Evolutionary conservation across 2,888 invertebrate species (phyloP), one percentile per base, ranked within the genome.

Genomic region (Stramonita haemastoma): DNA sequence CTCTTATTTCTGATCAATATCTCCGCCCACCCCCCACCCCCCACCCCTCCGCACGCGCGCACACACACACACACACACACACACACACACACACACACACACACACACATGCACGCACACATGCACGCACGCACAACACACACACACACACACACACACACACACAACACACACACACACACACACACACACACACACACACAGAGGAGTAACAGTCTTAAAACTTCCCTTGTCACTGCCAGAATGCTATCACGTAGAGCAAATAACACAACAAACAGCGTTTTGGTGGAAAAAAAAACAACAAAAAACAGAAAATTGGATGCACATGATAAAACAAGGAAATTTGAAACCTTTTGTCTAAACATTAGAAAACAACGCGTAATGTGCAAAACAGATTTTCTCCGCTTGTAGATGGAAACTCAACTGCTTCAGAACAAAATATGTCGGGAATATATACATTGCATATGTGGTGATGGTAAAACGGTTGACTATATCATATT

Each of bases 131-230:
- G n/a, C n/a, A n/a, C n/a, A n/a, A n/a, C n/a, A n/a, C n/a, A n/a
- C n/a, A n/a, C n/a, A n/a, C n/a, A n/a, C n/a, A n/a, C 46, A 56
- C 73, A 73, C 73, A 73, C 73, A 73, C 73, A 73, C 73, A 73
- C 73, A 73, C 73, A 22, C 22, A 17, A 6, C 26, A 26, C 26
- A 73, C 73, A 73, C 15, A 6, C 5, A 26, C 15, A 6, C 5
- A 22, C 15, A 73, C 22, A 22, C 6, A 22, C 26, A 73, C n/a
- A 73, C 19, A 73, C 73, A 17, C 6, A 17, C 73, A 22, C 22
- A 8, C 11, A 22, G n/a, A 19, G 6, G 22, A 73, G 22, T 17
- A 26, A 73, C 5, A 26, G 19, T 73, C n/a, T 17, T n/a, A 73
- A 6, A 6, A n/a, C n/a, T n/a, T n/a, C n/a, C n/a, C n/a, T n/a